Evolutionary conservation across 1,140 invertebrate genomes (phyloP).

Genomic region (Hyles euphorbiae): DNA sequence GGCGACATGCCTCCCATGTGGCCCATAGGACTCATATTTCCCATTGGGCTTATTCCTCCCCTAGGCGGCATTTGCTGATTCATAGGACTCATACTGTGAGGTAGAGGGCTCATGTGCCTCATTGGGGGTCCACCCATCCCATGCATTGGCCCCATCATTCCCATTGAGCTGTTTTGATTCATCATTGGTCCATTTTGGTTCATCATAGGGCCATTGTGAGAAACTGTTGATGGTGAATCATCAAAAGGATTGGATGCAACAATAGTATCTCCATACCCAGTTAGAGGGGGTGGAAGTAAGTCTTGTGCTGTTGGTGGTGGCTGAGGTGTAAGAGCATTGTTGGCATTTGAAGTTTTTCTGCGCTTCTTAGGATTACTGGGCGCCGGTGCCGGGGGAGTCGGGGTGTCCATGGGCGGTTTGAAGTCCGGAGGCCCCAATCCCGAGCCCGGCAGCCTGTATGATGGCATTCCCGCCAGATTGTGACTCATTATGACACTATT

Average conservation of each 20-base stretch:
- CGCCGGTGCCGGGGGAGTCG: constrained; percentile 75
- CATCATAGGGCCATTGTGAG: constrained; percentile 79
- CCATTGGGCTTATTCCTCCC: constrained; percentile 81
- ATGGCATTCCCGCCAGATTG: constrained; percentile 80
- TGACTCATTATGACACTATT: constrained; percentile 78
- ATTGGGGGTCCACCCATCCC: constrained; percentile 82
- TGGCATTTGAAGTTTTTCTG: constrained; percentile 80
- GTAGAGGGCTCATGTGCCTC: constrained; percentile 83
- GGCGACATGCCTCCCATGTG: constrained; percentile 74
- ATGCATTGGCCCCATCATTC: constrained; percentile 77
- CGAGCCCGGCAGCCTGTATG: constrained; percentile 81
- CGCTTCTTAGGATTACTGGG: constrained; percentile 82
- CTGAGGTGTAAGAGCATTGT: constrained; percentile 76
- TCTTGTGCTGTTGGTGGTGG: constrained; percentile 81
- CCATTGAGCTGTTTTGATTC: constrained; percentile 76
- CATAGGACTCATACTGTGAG: constrained; percentile 81
- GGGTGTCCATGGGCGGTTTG: constrained; percentile 78
- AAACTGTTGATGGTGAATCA: constrained; percentile 85
- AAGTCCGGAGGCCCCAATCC: constrained; percentile 79
- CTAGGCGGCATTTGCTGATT: constrained; percentile 78
- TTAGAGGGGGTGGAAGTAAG: constrained; percentile 87
- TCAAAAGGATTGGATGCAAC: constrained; percentile 97
- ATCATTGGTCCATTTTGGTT: constrained; percentile 76
- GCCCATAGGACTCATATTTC: constrained; percentile 81
- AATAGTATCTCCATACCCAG: constrained; percentile 94